A percentile compares a stretch with the other conserved stretches of the same genome.
Evolutionary conservation across 2,888 invertebrate genomes (phyloP).

Genomic region (Frankliniella intonsa): DNA sequence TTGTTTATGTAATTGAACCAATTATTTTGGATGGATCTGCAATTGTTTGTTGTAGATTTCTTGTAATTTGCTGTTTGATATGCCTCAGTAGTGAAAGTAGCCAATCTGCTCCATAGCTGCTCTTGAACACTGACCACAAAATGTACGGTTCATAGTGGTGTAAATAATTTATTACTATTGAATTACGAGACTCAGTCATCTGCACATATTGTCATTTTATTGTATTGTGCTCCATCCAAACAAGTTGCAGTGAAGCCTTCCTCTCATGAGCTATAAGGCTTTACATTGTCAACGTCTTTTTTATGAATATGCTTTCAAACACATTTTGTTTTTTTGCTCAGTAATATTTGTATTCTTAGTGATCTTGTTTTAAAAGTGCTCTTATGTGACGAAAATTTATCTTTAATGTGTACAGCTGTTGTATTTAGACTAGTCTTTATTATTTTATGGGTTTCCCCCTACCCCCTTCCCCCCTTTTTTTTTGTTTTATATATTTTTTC

Average conservation of each 20-base stretch:
- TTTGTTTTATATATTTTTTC: constrained; percentile 11
- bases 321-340: constrained; percentile 14
- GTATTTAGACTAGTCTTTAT: constrained; percentile 22
- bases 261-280: background rate
- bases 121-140: too few species aligned
- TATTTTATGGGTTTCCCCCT: constrained; percentile 3
- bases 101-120: too few species aligned
- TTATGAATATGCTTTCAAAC: constrained; percentile 9
- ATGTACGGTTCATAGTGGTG: background rate
- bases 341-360: background rate
- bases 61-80: background rate
- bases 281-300: background rate
- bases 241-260: too few species aligned
- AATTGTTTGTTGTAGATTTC: background rate
- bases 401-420: constrained; percentile 8
- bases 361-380: constrained; percentile 10
- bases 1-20: constrained; percentile 14
- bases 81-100: background rate
- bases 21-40: constrained; percentile 14
- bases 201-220: background rate
- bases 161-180: background rate
- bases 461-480: background rate
- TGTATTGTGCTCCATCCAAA: background rate
- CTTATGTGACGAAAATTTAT: constrained; percentile 7
- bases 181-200: too few species aligned